Percentiles rank a stretch among this genome's conserved stretches.
These are phyloP conservation scores for Campoletis raptor DNA, from an alignment of 2,888 invertebrate genomes.

Conservation along the genomic window DNA sequence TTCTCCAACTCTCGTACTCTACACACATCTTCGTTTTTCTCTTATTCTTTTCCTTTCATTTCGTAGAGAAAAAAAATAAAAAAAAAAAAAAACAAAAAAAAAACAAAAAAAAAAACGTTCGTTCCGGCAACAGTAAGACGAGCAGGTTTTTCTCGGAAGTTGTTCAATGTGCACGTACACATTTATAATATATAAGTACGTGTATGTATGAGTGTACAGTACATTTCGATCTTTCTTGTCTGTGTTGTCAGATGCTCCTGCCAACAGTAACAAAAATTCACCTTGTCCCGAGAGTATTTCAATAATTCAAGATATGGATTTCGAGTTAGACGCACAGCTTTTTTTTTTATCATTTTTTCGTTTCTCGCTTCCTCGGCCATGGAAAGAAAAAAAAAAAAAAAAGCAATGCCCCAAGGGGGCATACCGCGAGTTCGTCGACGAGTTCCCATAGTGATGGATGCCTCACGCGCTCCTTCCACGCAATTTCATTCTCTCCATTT, in stretches of 20 bases:
- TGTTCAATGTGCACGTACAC: conserved; percentile 30
- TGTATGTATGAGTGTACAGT: conserved; percentile 1
- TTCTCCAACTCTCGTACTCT: conserved; percentile 27
- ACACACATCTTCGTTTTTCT: conserved; percentile 49
- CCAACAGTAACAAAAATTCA: conserved; percentile 52
- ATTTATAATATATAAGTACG: conserved; percentile 7
- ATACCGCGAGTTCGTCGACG: conserved; percentile 69
- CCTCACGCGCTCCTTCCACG: conserved; percentile 69
- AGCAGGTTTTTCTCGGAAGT: conserved; percentile 57
- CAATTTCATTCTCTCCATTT: conserved; percentile 68
- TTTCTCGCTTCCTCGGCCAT: conserved; percentile 67
- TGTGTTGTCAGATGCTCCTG: conserved; percentile 20
- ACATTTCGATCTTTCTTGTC: conserved; percentile 41
- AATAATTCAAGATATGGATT: conserved; percentile 80
- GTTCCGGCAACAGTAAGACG: conserved; percentile 47
- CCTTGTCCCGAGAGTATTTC: conserved; percentile 72
- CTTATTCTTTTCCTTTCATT: conserved; percentile 58
- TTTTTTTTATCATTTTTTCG: conserved; percentile 50
- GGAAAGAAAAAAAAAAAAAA: no score
- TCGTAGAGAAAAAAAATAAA: conserved; percentile 62
- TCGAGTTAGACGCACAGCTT: conserved; percentile 73
- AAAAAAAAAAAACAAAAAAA: no score
- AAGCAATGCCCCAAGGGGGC: conserved; percentile 71
- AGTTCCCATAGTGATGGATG: conserved; percentile 77
- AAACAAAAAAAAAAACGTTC: no score